Base-by-base conservation (phyloP, 1,140 invertebrate genomes). In the Drosophila ercepeae region DNA sequence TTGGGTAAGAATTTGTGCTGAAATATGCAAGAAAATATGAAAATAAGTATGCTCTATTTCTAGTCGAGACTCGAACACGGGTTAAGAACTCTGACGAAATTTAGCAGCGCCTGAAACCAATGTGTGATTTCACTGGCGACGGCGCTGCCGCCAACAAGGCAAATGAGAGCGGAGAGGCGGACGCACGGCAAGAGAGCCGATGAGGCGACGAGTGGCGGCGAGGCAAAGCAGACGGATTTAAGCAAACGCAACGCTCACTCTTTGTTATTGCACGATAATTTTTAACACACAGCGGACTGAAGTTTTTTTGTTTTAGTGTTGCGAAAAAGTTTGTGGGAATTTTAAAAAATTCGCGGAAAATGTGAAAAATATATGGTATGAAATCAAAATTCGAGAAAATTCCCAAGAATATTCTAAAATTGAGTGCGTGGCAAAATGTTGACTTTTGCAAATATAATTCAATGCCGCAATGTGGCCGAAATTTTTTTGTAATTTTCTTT, bases 261-360 rank as follows among this genome's bases (percentile, higher is more conserved):
- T 42, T 42, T 42, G 39, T 42, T 42, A 42, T 42, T 42, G 39
- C 39, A 42, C 39, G 39, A 49, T 45, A 58, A 48, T 45, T 45
- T 34, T 58, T 58, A 89, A 86, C 81, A 90, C 75, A 90, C 39
- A 90, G 82, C 84, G 89, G 81, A 90, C 73, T 81, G 73, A 84
- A 90, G 71, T 72, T 73, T 83, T 90, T 90, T 90, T 88, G 81
- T 90, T 90, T 89, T 88, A 90, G 77, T 90, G 79, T 90, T 89
- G 89, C 89, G 67, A 90, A 83, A 90, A 90, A 83, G 76, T 88
- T 90, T 90, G 41, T 75, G 77, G 70, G 78, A 90, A 77, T 90
- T 88, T 27, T 77, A 8, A 69, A 76, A 84, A 89, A 84, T 90
- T 46, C 64, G 50, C 53, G 67, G 75, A 89, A 90, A 90, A 90